Evolutionary conservation across 2,888 invertebrate genomes (phyloP).

Genomic region (Apamea sordens): DNA sequence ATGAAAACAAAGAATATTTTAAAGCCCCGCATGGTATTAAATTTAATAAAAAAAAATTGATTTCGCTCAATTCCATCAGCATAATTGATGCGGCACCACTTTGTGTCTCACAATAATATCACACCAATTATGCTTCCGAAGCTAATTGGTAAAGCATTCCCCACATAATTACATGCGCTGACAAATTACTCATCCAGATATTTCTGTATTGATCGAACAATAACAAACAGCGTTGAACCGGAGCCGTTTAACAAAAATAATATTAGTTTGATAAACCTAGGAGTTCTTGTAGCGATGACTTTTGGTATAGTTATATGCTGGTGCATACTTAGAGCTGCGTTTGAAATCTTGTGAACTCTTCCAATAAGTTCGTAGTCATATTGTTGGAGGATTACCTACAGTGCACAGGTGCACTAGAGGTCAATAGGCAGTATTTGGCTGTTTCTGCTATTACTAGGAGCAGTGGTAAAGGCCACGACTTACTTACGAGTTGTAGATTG

Average conservation of each 20-base stretch:
- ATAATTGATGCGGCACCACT: slow-evolving; percentile 52
- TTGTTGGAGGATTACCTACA: neutral
- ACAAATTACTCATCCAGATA: slow-evolving; percentile 50
- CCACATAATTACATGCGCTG: slow-evolving; percentile 41
- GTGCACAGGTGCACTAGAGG: neutral
- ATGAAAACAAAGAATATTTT: slow-evolving; percentile 55
- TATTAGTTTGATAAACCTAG: neutral
- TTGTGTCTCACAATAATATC: slow-evolving; percentile 50
- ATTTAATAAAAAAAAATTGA: slow-evolving; percentile 47
- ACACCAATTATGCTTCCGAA: slow-evolving; percentile 55
- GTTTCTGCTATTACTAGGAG: neutral
- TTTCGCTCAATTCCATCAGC: slow-evolving; percentile 33
- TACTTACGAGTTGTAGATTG: too few relatives aligned
- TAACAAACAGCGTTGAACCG: neutral
- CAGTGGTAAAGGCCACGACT: too few relatives aligned
- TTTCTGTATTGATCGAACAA: slow-evolving; percentile 39
- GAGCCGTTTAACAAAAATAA: slow-evolving; percentile 1
- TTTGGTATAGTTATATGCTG: neutral
- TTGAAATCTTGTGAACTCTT: neutral
- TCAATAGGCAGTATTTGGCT: neutral
- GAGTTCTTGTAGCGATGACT: neutral
- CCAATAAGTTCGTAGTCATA: neutral
- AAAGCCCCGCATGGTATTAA: slow-evolving; percentile 20
- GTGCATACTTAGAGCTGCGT: neutral
- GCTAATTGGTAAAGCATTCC: slow-evolving; percentile 59